Evolutionary conservation across 2,888 invertebrate genomes (phyloP), one percentile per base, ranked within the genome.

Genomic region (Ptychoptera contaminata): DNA sequence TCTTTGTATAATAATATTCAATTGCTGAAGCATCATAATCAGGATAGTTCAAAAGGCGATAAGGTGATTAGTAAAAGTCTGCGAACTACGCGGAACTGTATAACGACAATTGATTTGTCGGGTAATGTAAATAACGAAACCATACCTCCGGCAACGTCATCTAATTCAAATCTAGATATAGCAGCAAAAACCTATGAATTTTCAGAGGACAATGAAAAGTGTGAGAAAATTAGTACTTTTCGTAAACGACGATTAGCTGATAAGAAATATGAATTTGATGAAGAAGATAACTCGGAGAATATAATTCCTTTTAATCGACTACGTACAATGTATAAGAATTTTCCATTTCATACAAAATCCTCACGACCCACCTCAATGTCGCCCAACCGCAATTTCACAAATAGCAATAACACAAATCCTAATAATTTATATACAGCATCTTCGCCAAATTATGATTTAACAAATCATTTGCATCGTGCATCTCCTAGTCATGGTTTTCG

Each of bases 211-310:
- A 74, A 78, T 7, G 83, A 83, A 53, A 84, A 84, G 51, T 85
- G 82, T 56, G 87, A 87, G 58, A 87, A 87, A 56, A 73, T 88
- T n/a, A 85, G 84, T 54, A 81, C 80, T 56, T 87, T 85, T 57
- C 73, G 90, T 8, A 85, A 86, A 58, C 74, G 87, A 44, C 74
- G 88, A 8, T 65, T 90, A 43, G 91, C 91, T 0, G 90, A 91
- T 56, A 91, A 91, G 60, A 90, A 88, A 60, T 91, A 91, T 58
- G 90, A 90, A 58, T 90, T 91, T 58, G 23, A 23, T 23, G 84
- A 83, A 0, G 88, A 87, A 54, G 86, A 86, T 48, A 75, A 76
- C 52, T 70, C 72, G 0, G 76, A 77, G 55, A 77, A 77, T 52
- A 75, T 76, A 46, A 69, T 76, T 55, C 67, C 58, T 40, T 62